These are phyloP conservation scores for Euthynnus affinis DNA, from an alignment of 2,797 vertebrate genomes.

Conservation along the genomic window DNA sequence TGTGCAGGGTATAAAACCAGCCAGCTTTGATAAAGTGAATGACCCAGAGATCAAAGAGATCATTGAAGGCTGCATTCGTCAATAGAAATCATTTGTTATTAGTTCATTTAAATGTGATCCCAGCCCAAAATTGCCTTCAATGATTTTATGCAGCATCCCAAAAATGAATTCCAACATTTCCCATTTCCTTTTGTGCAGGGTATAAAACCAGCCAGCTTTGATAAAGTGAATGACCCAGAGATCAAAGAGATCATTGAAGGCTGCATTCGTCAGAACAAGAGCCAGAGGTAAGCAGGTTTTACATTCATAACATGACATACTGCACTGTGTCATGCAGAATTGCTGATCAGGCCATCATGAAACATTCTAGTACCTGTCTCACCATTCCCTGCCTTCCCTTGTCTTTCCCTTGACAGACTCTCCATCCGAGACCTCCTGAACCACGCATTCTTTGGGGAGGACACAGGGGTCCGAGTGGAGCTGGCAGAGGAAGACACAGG, in stretches of 20 bases:
- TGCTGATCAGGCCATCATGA: not conserved
- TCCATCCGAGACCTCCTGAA: slow-evolving; percentile 93
- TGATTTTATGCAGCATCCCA: not conserved
- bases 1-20: slow-evolving; percentile 94
- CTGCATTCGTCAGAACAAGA: slow-evolving; percentile 95
- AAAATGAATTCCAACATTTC: not conserved
- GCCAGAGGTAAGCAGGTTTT: slow-evolving; percentile 87
- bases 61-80: slow-evolving; percentile 95
- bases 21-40: slow-evolving; percentile 95
- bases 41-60: slow-evolving; percentile 98
- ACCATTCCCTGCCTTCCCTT: not conserved
- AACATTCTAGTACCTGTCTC: not conserved
- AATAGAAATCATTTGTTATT: too few species aligned
- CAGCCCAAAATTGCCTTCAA: not conserved
- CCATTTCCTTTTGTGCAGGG: slow-evolving; percentile 82
- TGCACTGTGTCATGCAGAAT: slow-evolving; percentile 17
- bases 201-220: slow-evolving; percentile 96
- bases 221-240: slow-evolving; percentile 96
- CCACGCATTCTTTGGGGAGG: slow-evolving; percentile 95
- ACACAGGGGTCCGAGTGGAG: slow-evolving; percentile 95
- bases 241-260: slow-evolving; percentile 97
- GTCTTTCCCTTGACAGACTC: slow-evolving; percentile 81
- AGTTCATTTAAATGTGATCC: not conserved
- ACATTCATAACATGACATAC: not conserved
- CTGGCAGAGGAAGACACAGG: slow-evolving; percentile 93